Conservation (phyloP, 2,888 invertebrate genomes). For the Unio delphinus region DNA sequence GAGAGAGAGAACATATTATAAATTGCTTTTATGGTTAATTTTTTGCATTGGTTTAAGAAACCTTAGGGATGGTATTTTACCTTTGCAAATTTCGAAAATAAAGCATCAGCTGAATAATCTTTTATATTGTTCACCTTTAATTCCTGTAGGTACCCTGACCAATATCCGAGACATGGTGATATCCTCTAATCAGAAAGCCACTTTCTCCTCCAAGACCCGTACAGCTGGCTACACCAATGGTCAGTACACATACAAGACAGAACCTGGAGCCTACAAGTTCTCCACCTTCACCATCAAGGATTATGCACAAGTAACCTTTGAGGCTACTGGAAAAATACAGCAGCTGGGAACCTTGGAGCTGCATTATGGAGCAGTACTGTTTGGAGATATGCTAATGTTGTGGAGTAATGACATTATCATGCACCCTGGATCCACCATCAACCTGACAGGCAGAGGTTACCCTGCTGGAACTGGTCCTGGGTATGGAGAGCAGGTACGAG, state of each 20-base stretch:
- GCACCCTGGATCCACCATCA: conserved; percentile 48
- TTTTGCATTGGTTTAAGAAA: too few relatives aligned
- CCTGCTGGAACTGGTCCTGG: conserved; percentile 43
- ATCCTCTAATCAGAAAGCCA: conserved; percentile 43
- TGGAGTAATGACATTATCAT: conserved; percentile 42
- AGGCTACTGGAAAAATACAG: conserved; percentile 31
- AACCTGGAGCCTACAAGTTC: conserved; percentile 50
- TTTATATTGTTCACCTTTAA: not conserved
- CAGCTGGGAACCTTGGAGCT: conserved; percentile 43
- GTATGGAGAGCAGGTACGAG: conserved; percentile 36
- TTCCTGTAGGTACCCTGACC: conserved; percentile 43
- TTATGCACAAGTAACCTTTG: conserved; percentile 41
- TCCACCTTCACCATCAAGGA: conserved; percentile 49
- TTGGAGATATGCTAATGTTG: conserved; percentile 39
- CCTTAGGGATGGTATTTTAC: not conserved
- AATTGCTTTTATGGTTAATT: too few relatives aligned
- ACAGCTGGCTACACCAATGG: conserved; percentile 42
- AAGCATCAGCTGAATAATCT: not conserved
- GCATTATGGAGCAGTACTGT: conserved; percentile 43
- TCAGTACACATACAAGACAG: conserved; percentile 25
- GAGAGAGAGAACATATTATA: too few relatives aligned
- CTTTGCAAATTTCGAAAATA: not conserved
- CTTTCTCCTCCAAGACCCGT: conserved; percentile 42
- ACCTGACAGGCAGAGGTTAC: conserved; percentile 44
- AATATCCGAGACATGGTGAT: conserved; percentile 50